Evolutionary conservation across 2,113 vertebrate genomes (phyloP), one percentile per base, ranked within the genome.

Genomic region (Dicerorhinus sumatrensis): DNA sequence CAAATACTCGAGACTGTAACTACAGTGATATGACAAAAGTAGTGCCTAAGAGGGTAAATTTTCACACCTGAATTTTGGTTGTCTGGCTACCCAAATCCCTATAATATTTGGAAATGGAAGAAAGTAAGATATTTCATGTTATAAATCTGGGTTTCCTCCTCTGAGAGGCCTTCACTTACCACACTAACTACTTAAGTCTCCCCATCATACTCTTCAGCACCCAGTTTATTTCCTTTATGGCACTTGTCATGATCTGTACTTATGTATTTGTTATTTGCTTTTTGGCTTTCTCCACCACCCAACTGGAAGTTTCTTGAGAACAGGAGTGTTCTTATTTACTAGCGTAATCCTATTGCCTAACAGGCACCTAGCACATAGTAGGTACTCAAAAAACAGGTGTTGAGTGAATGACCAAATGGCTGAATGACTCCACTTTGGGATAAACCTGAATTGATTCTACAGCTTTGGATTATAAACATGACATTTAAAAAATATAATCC

Each of bases 401-500:
- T 79, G 69, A 81, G 20, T 56, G 27, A 88, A 84, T 48, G 46
- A 48, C 65, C 36, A 79, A 69, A 91, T 70, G 14, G 27, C 16
- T 80, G 56, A 90, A 16, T 73, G 46, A 72, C 18, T n/a, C 73
- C 87, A 20, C 33, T 86, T 75, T 86, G 33, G 27, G 25, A 96
- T 77, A 96, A 86, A 85, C 17, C 18, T 81, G n/a, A 54, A 87
- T 8, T 46, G n/a, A 79, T 65, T 88, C 77, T 79, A 93, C 13
- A 95, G 48, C 27, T 96, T 79, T 89, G 23, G 51, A 58, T 89
- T 83, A 80, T 51, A 92, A 76, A 67, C 1, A 90, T 48, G 85
- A 29, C 20, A 51, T 91, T 56, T 65, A 2, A 65, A 80, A 95
- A 86, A 63, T 54, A 83, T 46, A 92, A 65, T 29, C 33, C 56